A percentile compares a stretch with the other conserved stretches of the same genome.
Conservation (phyloP, 2,888 invertebrate species). For the Diabrotica balteata region DNA sequence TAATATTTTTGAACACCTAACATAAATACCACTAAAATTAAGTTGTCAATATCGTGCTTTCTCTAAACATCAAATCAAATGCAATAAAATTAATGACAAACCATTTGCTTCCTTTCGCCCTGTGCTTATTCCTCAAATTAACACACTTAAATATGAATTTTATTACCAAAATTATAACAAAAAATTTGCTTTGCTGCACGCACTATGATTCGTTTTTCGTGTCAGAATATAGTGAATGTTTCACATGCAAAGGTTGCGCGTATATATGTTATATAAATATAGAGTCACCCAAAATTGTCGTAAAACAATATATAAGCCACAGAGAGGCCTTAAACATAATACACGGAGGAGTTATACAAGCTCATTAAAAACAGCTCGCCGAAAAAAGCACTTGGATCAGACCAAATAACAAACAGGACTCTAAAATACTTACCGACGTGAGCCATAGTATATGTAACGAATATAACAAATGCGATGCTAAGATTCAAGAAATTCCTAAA, state of each 20-base stretch:
- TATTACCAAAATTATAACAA: constrained; percentile 18
- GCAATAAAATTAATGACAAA: constrained; percentile 10
- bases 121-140: constrained; percentile 18
- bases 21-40: neutral
- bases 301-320: neutral
- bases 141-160: constrained; percentile 20
- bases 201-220: neutral
- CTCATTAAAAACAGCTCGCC: no score
- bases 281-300: neutral
- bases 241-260: neutral
- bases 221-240: neutral
- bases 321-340: no score
- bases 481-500: no score
- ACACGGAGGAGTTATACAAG: no score
- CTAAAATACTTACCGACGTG: no score
- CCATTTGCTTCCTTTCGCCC: constrained; percentile 6
- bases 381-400: no score
- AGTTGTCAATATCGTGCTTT: neutral
- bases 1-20: no score
- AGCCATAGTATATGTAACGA: no score
- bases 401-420: no score
- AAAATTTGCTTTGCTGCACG: constrained; percentile 14
- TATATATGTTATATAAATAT: no score
- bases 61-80: constrained; percentile 6
- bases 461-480: no score